Evolutionary conservation across 2,888 invertebrate species (phyloP), one percentile per base, ranked within the genome.

Genomic region (Epistrophella euchroma): DNA sequence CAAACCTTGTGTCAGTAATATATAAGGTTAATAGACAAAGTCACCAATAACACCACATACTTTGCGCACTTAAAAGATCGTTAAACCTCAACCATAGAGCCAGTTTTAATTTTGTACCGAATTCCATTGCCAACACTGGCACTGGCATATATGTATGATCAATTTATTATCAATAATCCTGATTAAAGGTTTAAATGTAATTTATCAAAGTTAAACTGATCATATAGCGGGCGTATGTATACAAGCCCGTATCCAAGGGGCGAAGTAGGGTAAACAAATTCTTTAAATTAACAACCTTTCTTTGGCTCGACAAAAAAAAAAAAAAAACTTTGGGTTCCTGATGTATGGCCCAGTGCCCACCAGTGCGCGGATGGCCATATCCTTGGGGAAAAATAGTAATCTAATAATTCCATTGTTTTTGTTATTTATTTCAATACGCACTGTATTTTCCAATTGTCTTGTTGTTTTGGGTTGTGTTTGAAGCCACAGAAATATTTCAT

Each of bases 151-250:
- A n/a, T n/a, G n/a, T n/a, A 37, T 37, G 56, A 80, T 76, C 75
- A 68, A 71, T 80, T 76, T 64, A 22, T 75, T 68, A 71, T 80
- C 66, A 80, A 76, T 75, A 75, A 75, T 75, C 75, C 75, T 56
- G 75, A 72, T 71, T 71, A 52, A 25, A 74, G 79, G 71, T 70
- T 62, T 43, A 79, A 75, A 55, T 68, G 45, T 56, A 58, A 71
- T 84, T 84, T 66, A 80, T 84, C 75, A 76, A 66, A 17, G 73
- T 19, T 15, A 56, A 9, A 2, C 17, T 22, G 40, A 19, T 19
- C 60, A 56, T 75, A 32, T 35, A 60, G 66, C 74, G 74, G 74
- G 79, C 66, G 84, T 71, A 45, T 71, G n/a, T n/a, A 43, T 17
- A 9, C 35, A 58, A 6, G 35, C 9, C 58, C 58, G 58, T 35